Evolutionary conservation across 2,113 vertebrate genomes (phyloP).

Genomic region (Halcyon senegalensis): DNA sequence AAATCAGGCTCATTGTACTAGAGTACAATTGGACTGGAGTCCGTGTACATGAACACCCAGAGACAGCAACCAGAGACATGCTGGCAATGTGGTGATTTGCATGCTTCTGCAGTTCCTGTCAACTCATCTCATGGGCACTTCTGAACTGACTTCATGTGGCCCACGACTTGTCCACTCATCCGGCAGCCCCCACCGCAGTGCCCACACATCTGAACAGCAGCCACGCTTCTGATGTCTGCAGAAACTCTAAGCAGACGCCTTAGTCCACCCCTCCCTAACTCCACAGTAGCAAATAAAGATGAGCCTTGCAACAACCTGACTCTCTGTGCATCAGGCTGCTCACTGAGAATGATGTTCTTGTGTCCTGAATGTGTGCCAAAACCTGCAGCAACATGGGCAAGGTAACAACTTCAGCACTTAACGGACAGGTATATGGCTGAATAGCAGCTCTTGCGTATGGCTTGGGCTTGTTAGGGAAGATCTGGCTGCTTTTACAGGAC

Average conservation of each 20-base stretch:
- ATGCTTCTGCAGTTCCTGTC: neutral
- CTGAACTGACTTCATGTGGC: neutral
- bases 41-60: neutral
- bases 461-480: neutral
- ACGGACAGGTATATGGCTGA: neutral
- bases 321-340: neutral
- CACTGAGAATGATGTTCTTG: neutral
- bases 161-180: neutral
- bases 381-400: neutral
- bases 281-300: neutral
- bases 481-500: neutral
- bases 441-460: neutral
- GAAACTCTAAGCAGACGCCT: neutral
- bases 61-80: accelerated
- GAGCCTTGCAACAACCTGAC: neutral
- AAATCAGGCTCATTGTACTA: neutral
- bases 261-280: neutral
- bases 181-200: accelerated
- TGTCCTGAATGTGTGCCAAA: neutral
- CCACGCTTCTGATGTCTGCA: neutral
- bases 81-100: neutral
- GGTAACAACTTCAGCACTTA: neutral
- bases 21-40: neutral
- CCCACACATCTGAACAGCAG: neutral
- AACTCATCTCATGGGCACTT: neutral